These are phyloP conservation scores for Caenorhabditis sp. DNA, from an alignment of 2,888 invertebrate genomes.

Conservation along the genomic window DNA sequence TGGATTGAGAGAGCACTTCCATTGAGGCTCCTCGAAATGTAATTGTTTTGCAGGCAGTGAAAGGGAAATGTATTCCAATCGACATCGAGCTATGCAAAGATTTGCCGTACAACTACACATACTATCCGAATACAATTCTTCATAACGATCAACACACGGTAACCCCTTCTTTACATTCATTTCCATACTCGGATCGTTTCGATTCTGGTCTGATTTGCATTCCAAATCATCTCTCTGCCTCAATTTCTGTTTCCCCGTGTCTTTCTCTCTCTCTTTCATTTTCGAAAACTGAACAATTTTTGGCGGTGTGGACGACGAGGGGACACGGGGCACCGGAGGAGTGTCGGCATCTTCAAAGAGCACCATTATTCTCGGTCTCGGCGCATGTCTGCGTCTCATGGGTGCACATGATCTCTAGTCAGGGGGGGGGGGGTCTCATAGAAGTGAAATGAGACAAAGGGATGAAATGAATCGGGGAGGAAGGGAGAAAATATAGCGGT, in stretches of 20 bases:
- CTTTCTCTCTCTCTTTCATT: background rate
- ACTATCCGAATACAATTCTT: conserved; percentile 69
- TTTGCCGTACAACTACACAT: conserved; percentile 75
- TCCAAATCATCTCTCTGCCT: background rate
- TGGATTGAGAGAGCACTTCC: conserved; percentile 30
- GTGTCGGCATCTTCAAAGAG: conserved; percentile 63
- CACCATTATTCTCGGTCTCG: conserved; percentile 64
- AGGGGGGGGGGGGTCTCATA: conserved; percentile 11
- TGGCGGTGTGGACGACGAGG: conserved; percentile 1
- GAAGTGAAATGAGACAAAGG: conserved; percentile 55
- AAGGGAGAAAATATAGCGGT: conserved; percentile 52
- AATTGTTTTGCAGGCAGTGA: conserved; percentile 75
- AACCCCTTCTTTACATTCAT: conserved; percentile 31
- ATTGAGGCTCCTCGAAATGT: background rate
- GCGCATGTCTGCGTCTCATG: conserved; percentile 43
- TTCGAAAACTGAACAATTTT: conserved; percentile 28
- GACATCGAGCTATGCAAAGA: conserved; percentile 79
- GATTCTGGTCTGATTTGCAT: conserved; percentile 34
- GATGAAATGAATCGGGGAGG: conserved; percentile 50
- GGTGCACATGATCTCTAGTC: conserved; percentile 39
- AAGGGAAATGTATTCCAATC: conserved; percentile 79
- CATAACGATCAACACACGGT: conserved; percentile 78
- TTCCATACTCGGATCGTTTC: conserved; percentile 26
- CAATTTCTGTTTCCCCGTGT: background rate
- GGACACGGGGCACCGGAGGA: conserved; percentile 23